Conservation (phyloP, 2,113 vertebrate species). For the Phrynocephalus versicolor region DNA sequence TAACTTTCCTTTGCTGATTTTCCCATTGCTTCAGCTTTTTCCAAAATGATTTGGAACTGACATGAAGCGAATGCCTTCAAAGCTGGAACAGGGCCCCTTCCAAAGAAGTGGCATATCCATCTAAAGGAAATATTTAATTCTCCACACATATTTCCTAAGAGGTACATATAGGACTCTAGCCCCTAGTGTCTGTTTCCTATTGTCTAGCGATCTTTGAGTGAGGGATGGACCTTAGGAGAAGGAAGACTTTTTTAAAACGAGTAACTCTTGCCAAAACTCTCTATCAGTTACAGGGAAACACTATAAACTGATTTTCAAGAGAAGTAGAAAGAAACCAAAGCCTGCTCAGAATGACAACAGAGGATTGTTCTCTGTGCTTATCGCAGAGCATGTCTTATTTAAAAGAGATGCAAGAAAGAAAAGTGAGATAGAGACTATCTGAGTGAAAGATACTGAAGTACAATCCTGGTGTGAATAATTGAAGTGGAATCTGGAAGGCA, state of each 20-base stretch:
- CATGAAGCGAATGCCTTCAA: neutral
- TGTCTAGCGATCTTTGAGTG: neutral
- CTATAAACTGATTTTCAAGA: constrained; percentile 7
- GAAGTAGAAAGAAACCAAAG: constrained; percentile 21
- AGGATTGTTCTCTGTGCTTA: constrained; percentile 36
- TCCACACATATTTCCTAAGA: neutral
- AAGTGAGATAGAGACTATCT: constrained; percentile 51
- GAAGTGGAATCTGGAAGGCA: constrained; percentile 76
- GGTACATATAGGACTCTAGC: neutral
- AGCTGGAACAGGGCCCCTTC: too few species aligned
- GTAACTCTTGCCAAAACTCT: neutral
- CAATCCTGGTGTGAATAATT: constrained; percentile 67
- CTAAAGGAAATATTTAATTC: neutral
- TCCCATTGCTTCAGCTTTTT: neutral
- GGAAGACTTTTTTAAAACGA: neutral
- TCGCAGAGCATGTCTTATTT: constrained; percentile 60
- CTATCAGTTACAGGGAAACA: neutral
- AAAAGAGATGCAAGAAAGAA: constrained; percentile 58
- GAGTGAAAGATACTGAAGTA: constrained; percentile 46
- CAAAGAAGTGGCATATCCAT: too few species aligned
- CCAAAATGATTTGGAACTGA: neutral
- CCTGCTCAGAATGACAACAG: constrained; percentile 33
- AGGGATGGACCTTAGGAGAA: neutral
- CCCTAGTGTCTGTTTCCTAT: neutral
- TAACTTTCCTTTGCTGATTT: neutral